phyloP scores from a whole-genome alignment of 2,888 invertebrate genomes.

The Brachypalpus laphriformis region DNA sequence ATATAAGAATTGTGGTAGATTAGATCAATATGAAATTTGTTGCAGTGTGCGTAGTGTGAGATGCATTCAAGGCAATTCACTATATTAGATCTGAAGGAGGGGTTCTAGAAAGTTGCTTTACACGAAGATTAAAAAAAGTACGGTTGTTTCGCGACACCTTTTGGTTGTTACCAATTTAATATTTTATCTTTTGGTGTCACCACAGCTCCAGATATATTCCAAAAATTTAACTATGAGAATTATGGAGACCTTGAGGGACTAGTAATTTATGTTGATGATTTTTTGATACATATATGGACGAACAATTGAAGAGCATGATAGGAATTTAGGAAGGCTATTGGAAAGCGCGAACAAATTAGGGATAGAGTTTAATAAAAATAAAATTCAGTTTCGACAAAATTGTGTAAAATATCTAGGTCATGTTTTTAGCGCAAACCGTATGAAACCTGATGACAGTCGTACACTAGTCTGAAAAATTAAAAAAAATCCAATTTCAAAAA shows the following conservation, averaged over 20 bases:
- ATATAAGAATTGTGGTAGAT: constrained; percentile 7
- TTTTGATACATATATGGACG: background rate
- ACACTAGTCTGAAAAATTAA: too few relatives aligned
- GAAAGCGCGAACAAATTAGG: background rate
- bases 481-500: too few relatives aligned
- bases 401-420: too few relatives aligned
- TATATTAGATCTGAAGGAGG: too few relatives aligned
- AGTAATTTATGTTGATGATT: background rate
- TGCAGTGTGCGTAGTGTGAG: constrained; percentile 9
- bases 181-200: background rate
- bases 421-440: too few relatives aligned
- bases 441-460: too few relatives aligned
- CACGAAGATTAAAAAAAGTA: too few relatives aligned
- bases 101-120: too few relatives aligned
- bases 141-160: background rate
- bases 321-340: background rate
- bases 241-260: background rate
- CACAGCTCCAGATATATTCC: background rate
- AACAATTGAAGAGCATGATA: background rate
- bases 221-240: background rate
- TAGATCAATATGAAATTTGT: constrained; percentile 6
- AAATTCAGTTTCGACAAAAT: too few relatives aligned
- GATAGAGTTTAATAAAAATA: too few relatives aligned
- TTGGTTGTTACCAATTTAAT: background rate
- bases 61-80: background rate